Conservation (phyloP, 1,140 invertebrate genomes). For the Sminthurides bifidus region DNA sequence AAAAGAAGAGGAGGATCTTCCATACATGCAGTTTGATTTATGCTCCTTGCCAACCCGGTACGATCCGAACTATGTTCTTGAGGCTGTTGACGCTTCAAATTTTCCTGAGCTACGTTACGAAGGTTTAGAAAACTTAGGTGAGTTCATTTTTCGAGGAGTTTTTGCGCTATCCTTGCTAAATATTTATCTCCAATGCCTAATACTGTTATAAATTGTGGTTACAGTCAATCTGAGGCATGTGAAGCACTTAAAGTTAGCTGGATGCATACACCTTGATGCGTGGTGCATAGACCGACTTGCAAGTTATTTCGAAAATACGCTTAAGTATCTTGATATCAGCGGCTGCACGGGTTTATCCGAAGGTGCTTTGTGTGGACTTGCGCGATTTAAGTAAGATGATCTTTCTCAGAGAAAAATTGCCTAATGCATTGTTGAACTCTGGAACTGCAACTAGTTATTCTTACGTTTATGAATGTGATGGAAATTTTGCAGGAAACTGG, state of each 20-base stretch:
- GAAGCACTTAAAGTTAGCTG: constrained; percentile 51
- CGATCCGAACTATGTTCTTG: constrained; percentile 44
- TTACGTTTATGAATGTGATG: neutral
- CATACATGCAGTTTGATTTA: constrained; percentile 34
- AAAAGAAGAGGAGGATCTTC: constrained; percentile 41
- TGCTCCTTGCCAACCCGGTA: constrained; percentile 34
- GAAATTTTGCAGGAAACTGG: constrained; percentile 26
- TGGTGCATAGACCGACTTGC: constrained; percentile 59
- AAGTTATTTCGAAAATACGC: constrained; percentile 42
- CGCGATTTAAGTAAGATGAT: constrained; percentile 37
- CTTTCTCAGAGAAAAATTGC: neutral
- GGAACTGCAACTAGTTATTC: neutral
- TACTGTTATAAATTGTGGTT: constrained; percentile 27
- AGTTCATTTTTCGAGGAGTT: constrained; percentile 21
- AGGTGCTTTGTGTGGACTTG: constrained; percentile 51
- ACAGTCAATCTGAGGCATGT: constrained; percentile 43
- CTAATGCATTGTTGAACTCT: neutral
- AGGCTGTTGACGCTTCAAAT: constrained; percentile 54
- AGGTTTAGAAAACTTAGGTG: constrained; percentile 53
- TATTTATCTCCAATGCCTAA: neutral
- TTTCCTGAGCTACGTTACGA: constrained; percentile 51
- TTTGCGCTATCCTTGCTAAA: constrained; percentile 6
- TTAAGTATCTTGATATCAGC: constrained; percentile 62
- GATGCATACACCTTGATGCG: constrained; percentile 55
- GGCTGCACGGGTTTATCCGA: constrained; percentile 52